Conservation (phyloP, 2,797 vertebrate species). For the Anguilla pacifica region DNA sequence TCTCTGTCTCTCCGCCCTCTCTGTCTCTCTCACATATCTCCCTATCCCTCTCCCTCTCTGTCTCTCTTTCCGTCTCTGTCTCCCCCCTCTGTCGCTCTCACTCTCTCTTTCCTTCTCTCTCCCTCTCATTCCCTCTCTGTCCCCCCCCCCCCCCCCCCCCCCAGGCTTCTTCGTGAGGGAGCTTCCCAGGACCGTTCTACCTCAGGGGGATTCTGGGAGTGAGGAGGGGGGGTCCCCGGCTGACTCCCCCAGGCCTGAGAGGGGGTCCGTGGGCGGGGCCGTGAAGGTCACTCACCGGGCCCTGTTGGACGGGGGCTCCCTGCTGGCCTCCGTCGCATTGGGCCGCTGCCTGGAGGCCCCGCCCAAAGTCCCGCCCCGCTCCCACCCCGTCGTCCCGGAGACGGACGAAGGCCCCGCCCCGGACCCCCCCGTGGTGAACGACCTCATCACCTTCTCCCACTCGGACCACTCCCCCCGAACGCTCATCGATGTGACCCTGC, state of each 20-base stretch:
- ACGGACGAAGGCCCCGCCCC: slow-evolving; percentile 56
- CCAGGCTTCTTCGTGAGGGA: slow-evolving; percentile 64
- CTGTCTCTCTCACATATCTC: no score
- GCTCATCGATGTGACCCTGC: slow-evolving; percentile 55
- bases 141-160: background rate
- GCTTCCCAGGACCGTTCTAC: slow-evolving; percentile 59
- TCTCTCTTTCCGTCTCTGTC: background rate
- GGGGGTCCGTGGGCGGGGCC: slow-evolving; percentile 52
- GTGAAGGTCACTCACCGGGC: slow-evolving; percentile 77
- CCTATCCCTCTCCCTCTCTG: background rate
- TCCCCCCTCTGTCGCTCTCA: slow-evolving; percentile 18
- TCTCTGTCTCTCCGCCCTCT: background rate
- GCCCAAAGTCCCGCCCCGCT: slow-evolving; percentile 69
- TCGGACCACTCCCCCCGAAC: slow-evolving; percentile 56
- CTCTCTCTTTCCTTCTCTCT: slow-evolving; percentile 27
- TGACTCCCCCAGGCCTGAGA: slow-evolving; percentile 70
- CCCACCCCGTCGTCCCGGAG: slow-evolving; percentile 56
- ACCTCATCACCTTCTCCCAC: slow-evolving; percentile 69
- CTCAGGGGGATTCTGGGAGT: slow-evolving; percentile 67
- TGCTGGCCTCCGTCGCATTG: slow-evolving; percentile 80
- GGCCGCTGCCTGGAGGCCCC: slow-evolving; percentile 75
- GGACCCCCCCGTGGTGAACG: slow-evolving; percentile 55
- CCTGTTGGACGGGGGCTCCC: slow-evolving; percentile 72
- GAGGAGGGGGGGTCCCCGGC: slow-evolving; percentile 66
- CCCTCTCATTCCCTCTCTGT: background rate